These are phyloP conservation scores for Pseudomugil tenellus DNA, from an alignment of 2,797 vertebrate genomes.

Conservation along the genomic window DNA sequence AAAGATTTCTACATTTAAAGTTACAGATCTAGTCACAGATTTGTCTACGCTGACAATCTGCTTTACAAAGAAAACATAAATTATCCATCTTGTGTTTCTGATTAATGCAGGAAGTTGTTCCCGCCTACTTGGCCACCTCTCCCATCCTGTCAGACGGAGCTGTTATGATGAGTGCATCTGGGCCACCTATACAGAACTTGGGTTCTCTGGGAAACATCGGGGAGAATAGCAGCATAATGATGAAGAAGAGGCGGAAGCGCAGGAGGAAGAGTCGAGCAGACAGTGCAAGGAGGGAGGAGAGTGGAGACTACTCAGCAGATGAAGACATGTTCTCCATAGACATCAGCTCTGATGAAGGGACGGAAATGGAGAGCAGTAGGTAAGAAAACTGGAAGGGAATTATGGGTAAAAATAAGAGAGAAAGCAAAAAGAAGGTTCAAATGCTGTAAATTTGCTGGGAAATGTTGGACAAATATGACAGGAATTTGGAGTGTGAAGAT, in stretches of 20 bases:
- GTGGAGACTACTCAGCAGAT: constrained; percentile 85
- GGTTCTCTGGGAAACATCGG: constrained; percentile 65
- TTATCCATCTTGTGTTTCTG: constrained; percentile 12
- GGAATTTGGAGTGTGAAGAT: not conserved
- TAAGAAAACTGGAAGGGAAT: constrained; percentile 7
- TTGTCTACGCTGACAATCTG: not conserved
- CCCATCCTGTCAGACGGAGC: constrained; percentile 88
- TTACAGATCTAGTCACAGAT: not conserved
- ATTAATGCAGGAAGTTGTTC: constrained; percentile 86
- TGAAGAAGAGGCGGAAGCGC: constrained; percentile 93
- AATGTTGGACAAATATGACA: not conserved
- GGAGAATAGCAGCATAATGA: constrained; percentile 32
- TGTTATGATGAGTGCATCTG: constrained; percentile 81
- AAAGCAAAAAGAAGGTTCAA: not conserved
- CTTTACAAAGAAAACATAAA: not conserved
- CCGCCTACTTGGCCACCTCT: constrained; percentile 91
- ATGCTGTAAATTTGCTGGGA: not conserved
- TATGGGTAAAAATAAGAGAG: not conserved
- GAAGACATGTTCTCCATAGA: constrained; percentile 95
- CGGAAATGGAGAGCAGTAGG: constrained; percentile 70
- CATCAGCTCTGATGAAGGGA: constrained; percentile 90
- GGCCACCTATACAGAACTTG: constrained; percentile 54
- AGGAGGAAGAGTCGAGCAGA: constrained; percentile 90
- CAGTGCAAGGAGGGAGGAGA: constrained; percentile 88
- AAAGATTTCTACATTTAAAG: not conserved